A percentile compares a stretch with the other conserved stretches of the same genome.
Conservation (phyloP, 2,888 invertebrate genomes). For the Thymelicus lineola region DNA sequence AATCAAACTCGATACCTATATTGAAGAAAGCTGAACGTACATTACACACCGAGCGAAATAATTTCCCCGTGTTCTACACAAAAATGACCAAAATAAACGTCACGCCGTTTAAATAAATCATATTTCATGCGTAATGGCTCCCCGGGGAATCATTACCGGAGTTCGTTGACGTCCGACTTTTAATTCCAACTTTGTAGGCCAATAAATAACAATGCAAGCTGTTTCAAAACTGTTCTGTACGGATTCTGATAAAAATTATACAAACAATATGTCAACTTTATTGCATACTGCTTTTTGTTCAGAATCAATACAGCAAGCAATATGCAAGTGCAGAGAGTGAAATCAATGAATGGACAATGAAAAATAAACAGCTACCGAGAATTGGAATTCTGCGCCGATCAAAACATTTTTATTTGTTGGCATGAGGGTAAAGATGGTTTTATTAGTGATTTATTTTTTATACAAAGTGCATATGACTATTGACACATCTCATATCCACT, state of each 20-base stretch:
- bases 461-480: no score
- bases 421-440: no score
- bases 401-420: background rate
- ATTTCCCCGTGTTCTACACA: background rate
- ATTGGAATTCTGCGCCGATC: background rate
- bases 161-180: slow-evolving; percentile 23
- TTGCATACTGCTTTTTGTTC: background rate
- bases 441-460: no score
- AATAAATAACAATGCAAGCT: slow-evolving; percentile 33
- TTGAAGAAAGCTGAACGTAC: background rate
- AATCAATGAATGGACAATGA: slow-evolving; percentile 10
- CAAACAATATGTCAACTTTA: slow-evolving; percentile 12
- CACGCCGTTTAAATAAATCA: slow-evolving; percentile 24
- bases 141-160: slow-evolving; percentile 25
- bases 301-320: slow-evolving; percentile 6
- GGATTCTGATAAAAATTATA: slow-evolving; percentile 15
- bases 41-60: background rate
- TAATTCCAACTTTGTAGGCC: slow-evolving; percentile 29
- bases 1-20: no score
- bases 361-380: slow-evolving; percentile 1
- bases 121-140: slow-evolving; percentile 17
- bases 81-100: slow-evolving; percentile 21
- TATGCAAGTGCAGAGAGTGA: background rate
- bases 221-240: slow-evolving; percentile 5
- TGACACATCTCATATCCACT: no score